A percentile compares a stretch with the other conserved stretches of the same genome.
These are phyloP conservation scores for Seira sanloemensis DNA, from an alignment of 2,888 invertebrate genomes.

Conservation along the genomic window DNA sequence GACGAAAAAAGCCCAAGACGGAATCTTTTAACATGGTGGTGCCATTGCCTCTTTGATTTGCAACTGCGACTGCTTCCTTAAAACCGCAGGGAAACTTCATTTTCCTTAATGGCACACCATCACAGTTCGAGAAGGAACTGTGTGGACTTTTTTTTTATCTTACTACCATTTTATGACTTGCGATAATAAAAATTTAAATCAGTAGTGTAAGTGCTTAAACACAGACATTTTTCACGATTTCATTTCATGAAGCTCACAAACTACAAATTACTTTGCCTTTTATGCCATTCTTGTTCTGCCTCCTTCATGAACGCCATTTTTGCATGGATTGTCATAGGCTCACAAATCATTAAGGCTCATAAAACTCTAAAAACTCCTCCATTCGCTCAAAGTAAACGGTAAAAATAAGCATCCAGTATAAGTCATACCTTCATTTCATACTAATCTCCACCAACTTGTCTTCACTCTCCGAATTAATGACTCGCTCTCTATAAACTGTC, in stretches of 20 bases:
- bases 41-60: no score
- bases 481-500: slow-evolving; percentile 59
- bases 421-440: slow-evolving; percentile 26
- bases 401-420: neutral
- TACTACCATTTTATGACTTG: neutral
- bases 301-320: no score
- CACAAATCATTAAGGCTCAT: neutral
- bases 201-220: neutral
- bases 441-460: slow-evolving; percentile 50
- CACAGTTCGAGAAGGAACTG: no score
- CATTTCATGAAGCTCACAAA: neutral
- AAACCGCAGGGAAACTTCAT: no score
- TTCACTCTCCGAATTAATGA: slow-evolving; percentile 49
- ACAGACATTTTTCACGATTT: neutral
- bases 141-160: no score
- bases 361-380: neutral
- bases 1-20: no score
- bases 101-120: no score
- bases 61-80: no score
- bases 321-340: neutral
- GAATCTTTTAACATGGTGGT: no score
- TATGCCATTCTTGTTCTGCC: neutral
- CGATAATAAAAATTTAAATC: neutral
- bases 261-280: no score
- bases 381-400: neutral